Evolutionary conservation across 2,888 invertebrate genomes (phyloP), one percentile per base, ranked within the genome.

Genomic region (Oscheius onirici): DNA sequence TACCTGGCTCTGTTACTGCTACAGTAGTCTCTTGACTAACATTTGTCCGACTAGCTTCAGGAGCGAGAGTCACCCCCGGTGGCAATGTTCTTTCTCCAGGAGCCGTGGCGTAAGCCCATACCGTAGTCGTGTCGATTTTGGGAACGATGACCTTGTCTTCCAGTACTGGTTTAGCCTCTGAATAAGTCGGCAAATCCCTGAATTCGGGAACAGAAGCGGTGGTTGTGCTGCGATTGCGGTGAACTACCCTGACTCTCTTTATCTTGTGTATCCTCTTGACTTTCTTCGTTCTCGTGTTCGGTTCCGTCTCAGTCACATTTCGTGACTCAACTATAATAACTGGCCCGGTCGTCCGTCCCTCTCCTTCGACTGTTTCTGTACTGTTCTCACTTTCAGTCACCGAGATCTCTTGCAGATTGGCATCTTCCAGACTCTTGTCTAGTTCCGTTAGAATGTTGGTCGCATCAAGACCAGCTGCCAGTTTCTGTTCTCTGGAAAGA

Each of bases 41-140:
- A 43, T 66, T 41, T 11, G 24, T 54, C 54, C 40, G 11, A 3
- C 28, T 28, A 1, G 54, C 54, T 20, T 66, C 66, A 1, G 66
- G 66, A 20, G 41, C 34, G 2, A 66, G 52, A 20, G 66, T 66
- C n/a, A 54, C 66, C 10, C 66, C 66, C 40, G 66, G 66, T 5
- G 22, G 17, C 0, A 52, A 8, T 22, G 40, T 40, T 20, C 41
- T 52, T 41, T 66, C 66, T 11, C 55, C 66, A 13, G 66, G 66
- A 11, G 66, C 66, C 20, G 66, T 66, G n/a, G 51, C 66, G 20
- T 54, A 66, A 20, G 51, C 1, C 10, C 20, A n/a, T 8, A 34
- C n/a, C 1, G 40, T 58, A 5, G 11, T 34, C 49, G 44, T 63
- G n/a, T 24, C 49, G 10, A 10, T 22, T 11, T 28, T 28, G 5